These are phyloP conservation scores for Acestrorhynchus altus DNA, from an alignment of 2,797 vertebrate species.

Conservation along the genomic window DNA sequence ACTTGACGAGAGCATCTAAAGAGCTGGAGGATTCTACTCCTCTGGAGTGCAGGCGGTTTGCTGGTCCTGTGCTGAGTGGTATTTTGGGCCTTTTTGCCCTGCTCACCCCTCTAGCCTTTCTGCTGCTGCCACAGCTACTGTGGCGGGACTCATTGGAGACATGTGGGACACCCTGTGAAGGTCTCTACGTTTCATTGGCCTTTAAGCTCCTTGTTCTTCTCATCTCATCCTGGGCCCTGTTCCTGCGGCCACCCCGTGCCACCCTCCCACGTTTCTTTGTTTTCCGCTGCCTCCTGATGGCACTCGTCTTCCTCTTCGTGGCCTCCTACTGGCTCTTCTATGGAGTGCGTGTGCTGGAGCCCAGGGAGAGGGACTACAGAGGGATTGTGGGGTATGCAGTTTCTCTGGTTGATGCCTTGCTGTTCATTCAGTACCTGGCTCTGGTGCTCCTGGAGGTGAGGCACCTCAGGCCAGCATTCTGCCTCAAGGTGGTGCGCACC, in stretches of 20 bases:
- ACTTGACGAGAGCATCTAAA: constrained; percentile 92
- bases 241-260: constrained; percentile 89
- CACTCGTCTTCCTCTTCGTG: constrained; percentile 91
- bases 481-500: constrained; percentile 87
- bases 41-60: constrained; percentile 89
- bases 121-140: constrained; percentile 90
- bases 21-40: constrained; percentile 95
- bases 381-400: constrained; percentile 95
- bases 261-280: constrained; percentile 88
- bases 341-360: constrained; percentile 88
- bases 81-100: constrained; percentile 89
- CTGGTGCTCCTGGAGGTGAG: constrained; percentile 93
- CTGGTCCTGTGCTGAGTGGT: constrained; percentile 81
- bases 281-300: constrained; percentile 88
- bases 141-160: constrained; percentile 89
- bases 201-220: constrained; percentile 95
- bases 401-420: constrained; percentile 93
- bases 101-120: constrained; percentile 91
- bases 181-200: constrained; percentile 95
- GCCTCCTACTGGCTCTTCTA: constrained; percentile 97
- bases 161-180: constrained; percentile 92
- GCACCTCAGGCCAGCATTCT: constrained; percentile 90
- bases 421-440: constrained; percentile 98
- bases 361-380: constrained; percentile 87
- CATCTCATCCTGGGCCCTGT: constrained; percentile 93